Base-by-base conservation (phyloP, 2,888 invertebrate genomes). In the Temnothorax unifasciatus region DNA sequence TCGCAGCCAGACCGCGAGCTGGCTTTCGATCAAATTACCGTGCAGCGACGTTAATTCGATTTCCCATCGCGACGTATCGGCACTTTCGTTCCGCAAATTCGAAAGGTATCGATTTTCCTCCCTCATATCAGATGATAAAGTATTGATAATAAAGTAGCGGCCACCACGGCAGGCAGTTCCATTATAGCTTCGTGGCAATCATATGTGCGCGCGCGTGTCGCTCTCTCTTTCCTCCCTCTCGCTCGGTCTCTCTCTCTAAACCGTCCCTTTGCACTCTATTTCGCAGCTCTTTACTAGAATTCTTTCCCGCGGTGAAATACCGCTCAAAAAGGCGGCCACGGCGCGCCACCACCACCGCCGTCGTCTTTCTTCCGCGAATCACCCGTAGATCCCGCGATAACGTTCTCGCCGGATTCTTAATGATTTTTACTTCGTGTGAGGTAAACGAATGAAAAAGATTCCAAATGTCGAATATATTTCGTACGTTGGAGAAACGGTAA, bases 211-310 rank as follows among this genome's bases (percentile, higher is more conserved):
- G 29, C 47, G 57, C 34, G 50, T 21, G 11, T 68, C 21, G 25
- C 50, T 59, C 52, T 59, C 41, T 57, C 29, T 1, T 64, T 44
- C 69, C 3, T n/a, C 47, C 1, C 29, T 21, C 13, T 50, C 15
- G 11, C 25, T 21, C 21, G 9, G 13, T 25, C 68, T 29, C 34
- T 63, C 76, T 61, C 57, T 77, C 57, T 57, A 73, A 76, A 71
- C 73, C 38, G 41, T 52, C 71, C 82, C 86, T 77, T 86, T 83
- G 81, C 88, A 71, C 85, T 84, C 84, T 86, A 87, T 87, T 89
- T 83, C 83, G 54, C 77, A 76, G 84, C 68, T n/a, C n/a, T 83
- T 86, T 75, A 68, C 68, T 50, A 82, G 73, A 89, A 89, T 86
- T 64, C 77, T 75, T 85, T 52, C 52, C 63, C 84, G 59, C 29